Conservation (phyloP, 1,140 invertebrate species). For the Scaptomyza pallida region DNA sequence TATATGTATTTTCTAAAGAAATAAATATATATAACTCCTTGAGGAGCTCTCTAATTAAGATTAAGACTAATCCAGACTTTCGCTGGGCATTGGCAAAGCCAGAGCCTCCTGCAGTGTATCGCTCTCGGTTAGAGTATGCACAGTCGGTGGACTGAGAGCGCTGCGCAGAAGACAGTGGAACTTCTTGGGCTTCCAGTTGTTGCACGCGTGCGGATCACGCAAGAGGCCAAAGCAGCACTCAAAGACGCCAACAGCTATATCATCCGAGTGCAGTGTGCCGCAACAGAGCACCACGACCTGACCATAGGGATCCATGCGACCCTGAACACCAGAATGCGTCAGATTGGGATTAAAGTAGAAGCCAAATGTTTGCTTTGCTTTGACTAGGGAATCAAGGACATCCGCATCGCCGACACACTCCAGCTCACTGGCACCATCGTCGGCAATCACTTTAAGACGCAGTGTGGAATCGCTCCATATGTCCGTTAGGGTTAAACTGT, state of each 20-base stretch:
- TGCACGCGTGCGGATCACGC: conserved; percentile 85
- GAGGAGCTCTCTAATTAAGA: conserved; percentile 6
- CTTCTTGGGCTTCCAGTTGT: conserved; percentile 88
- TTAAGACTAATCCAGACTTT: conserved; percentile 40
- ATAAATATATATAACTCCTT: conserved; percentile 28
- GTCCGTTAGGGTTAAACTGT: conserved; percentile 84
- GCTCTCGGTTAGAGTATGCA: conserved; percentile 50
- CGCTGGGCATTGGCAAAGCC: conserved; percentile 46
- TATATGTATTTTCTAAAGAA: conserved; percentile 6
- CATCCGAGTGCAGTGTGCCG: conserved; percentile 86
- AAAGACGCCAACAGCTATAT: conserved; percentile 87
- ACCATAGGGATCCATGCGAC: conserved; percentile 86
- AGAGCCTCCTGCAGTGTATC: conserved; percentile 54
- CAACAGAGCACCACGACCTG: conserved; percentile 86
- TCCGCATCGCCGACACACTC: conserved; percentile 35
- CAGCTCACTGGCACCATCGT: conserved; percentile 43
- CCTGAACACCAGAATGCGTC: conserved; percentile 85
- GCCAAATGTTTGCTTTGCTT: conserved; percentile 77
- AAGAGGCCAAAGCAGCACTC: conserved; percentile 87
- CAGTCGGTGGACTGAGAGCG: conserved; percentile 50
- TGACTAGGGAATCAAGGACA: conserved; percentile 45
- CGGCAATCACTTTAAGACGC: conserved; percentile 51
- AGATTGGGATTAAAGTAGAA: conserved; percentile 87
- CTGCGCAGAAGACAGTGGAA: conserved; percentile 82
- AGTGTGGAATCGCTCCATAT: conserved; percentile 85